These are phyloP conservation scores for Pharmacophagus antenor DNA, from an alignment of 2,888 invertebrate species.

Conservation along the genomic window DNA sequence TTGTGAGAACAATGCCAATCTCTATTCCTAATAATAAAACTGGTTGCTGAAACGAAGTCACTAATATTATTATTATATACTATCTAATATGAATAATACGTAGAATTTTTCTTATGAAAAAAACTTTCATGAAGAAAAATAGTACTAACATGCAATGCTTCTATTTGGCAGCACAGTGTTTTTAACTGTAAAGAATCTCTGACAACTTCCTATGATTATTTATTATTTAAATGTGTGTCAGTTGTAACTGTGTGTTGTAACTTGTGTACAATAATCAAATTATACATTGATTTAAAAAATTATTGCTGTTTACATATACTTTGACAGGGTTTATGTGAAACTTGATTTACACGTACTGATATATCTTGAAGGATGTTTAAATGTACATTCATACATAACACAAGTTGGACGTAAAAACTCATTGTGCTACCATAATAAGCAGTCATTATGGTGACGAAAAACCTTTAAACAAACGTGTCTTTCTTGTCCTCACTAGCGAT, in stretches of 20 bases:
- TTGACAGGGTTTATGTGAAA: not conserved
- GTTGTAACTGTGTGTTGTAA: not conserved
- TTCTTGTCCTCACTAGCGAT: conserved; percentile 17
- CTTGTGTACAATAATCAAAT: not conserved
- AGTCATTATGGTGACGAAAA: conserved; percentile 23
- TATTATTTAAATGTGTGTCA: not conserved
- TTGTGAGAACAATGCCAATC: too few species aligned
- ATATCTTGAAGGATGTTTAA: not conserved
- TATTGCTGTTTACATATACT: not conserved
- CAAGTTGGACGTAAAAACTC: conserved; percentile 8
- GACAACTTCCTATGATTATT: not conserved
- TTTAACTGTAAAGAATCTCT: not conserved
- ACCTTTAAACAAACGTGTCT: conserved; percentile 27
- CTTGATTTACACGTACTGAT: not conserved
- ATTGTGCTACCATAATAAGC: conserved; percentile 23
- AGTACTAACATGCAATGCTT: too few species aligned
- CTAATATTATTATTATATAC: too few species aligned
- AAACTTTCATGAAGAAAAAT: not conserved
- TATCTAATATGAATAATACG: too few species aligned
- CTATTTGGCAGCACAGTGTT: not conserved
- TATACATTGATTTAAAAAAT: not conserved
- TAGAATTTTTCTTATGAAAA: not conserved
- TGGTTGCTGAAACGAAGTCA: too few species aligned
- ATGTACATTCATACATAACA: not conserved
- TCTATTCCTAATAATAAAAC: too few species aligned